These are phyloP conservation scores for Carabus problematicus DNA, from an alignment of 2,888 invertebrate genomes.

Conservation along the genomic window DNA sequence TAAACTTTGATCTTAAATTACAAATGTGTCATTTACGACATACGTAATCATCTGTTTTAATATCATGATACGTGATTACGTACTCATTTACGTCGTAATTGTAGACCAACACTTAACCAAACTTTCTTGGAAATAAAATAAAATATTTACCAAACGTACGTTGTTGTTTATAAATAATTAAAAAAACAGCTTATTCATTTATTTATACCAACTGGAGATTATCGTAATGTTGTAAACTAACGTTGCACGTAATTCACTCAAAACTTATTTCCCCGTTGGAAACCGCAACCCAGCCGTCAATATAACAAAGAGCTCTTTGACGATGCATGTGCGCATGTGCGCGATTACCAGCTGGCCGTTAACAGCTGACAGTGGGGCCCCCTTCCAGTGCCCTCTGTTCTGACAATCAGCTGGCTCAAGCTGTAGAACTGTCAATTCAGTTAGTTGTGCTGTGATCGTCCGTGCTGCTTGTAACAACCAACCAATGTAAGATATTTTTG, in stretches of 20 bases:
- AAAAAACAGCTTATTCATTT: no score
- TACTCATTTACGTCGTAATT: no score
- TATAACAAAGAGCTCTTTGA: slow-evolving; percentile 35
- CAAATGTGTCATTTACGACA: no score
- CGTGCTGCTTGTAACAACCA: slow-evolving; percentile 43
- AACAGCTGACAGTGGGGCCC: slow-evolving; percentile 50
- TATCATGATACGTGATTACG: no score
- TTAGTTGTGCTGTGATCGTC: slow-evolving; percentile 50
- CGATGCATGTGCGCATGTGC: slow-evolving; percentile 24
- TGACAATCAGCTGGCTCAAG: slow-evolving; percentile 50
- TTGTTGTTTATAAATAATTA: no score
- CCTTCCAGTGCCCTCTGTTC: slow-evolving; percentile 42
- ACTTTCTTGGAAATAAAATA: no score
- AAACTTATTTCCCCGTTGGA: slow-evolving; percentile 25
- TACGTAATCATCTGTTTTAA: no score
- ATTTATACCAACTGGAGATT: no score
- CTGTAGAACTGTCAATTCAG: slow-evolving; percentile 49
- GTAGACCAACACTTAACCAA: no score
- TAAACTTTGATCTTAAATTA: no score
- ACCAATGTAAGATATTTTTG: slow-evolving; percentile 26
- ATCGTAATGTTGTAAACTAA: no score
- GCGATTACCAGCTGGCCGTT: slow-evolving; percentile 49
- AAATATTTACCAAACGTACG: no score
- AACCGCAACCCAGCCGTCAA: slow-evolving; percentile 31
- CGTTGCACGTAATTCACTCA: slow-evolving; percentile 1